Evolutionary conservation across 2,113 vertebrate genomes (phyloP).

Genomic region (Telmatochromis sp.): DNA sequence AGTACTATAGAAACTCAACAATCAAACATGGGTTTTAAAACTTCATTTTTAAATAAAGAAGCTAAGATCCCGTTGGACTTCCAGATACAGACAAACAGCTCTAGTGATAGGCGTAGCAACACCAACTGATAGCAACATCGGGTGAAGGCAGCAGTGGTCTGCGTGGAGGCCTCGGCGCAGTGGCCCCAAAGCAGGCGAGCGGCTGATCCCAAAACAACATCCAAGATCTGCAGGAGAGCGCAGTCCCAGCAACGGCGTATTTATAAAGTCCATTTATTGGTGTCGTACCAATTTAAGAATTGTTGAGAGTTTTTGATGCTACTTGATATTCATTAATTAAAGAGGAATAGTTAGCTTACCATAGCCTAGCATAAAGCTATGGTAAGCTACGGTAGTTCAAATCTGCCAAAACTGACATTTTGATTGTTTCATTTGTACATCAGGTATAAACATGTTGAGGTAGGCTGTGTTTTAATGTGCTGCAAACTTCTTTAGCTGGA

Average conservation of each 20-base stretch:
- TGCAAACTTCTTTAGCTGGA: not conserved
- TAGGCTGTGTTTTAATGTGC: not conserved
- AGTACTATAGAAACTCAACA: not conserved
- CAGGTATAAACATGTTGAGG: not conserved
- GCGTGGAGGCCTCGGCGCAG: not conserved
- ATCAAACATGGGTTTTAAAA: not conserved
- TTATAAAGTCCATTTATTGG: not conserved
- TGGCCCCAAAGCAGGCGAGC: not conserved
- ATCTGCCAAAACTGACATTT: not conserved
- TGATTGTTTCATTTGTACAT: not conserved
- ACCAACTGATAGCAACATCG: not conserved
- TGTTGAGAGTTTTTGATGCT: not conserved
- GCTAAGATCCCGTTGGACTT: not conserved
- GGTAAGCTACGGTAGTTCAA: rapidly evolving
- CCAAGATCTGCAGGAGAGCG: not conserved
- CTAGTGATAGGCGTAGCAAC: not conserved
- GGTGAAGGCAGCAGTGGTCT: not conserved
- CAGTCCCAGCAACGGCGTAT: not conserved
- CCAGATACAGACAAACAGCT: not conserved
- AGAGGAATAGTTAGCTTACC: not conserved
- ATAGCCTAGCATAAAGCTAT: not conserved
- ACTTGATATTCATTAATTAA: not conserved
- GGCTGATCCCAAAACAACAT: not conserved
- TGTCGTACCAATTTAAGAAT: not conserved
- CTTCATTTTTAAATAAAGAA: not conserved